A percentile compares a stretch with the other conserved stretches of the same genome.
Conservation (phyloP, 2,888 invertebrate genomes). For the Eupithecia centaureata region DNA sequence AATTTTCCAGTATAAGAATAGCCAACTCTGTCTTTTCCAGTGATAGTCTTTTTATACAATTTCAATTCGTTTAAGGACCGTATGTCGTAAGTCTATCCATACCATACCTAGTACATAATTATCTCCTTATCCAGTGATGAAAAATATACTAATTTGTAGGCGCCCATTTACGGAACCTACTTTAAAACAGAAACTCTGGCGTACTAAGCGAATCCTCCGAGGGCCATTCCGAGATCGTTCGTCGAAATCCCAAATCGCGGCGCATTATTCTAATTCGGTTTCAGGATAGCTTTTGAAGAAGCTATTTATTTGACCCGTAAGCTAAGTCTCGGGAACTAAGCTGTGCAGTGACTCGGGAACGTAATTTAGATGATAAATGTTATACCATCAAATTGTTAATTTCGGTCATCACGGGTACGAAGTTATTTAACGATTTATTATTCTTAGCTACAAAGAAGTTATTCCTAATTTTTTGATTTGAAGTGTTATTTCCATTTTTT, state of each 20-base stretch:
- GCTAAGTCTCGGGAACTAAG: slow-evolving; percentile 55
- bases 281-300: slow-evolving; percentile 80
- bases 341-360: slow-evolving; percentile 35
- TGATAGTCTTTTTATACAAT: too few relatives aligned
- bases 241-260: slow-evolving; percentile 82
- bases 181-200: slow-evolving; percentile 78
- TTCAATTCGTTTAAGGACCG: background rate
- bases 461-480: background rate
- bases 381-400: slow-evolving; percentile 20
- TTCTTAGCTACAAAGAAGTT: too few relatives aligned
- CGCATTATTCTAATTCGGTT: slow-evolving; percentile 83
- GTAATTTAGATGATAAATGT: slow-evolving; percentile 33
- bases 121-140: too few relatives aligned
- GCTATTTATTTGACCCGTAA: slow-evolving; percentile 79
- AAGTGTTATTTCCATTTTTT: background rate
- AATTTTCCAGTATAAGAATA: too few relatives aligned
- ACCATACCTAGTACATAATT: too few relatives aligned
- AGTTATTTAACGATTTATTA: background rate
- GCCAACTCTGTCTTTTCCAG: too few relatives aligned
- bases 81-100: too few relatives aligned
- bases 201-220: slow-evolving; percentile 78
- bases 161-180: slow-evolving; percentile 42
- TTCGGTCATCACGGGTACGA: slow-evolving; percentile 6
- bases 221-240: slow-evolving; percentile 76
- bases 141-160: background rate